These are phyloP conservation scores for Corticium candelabrum DNA, from an alignment of 37 sponge, comb jelly and placozoan genomes.

Conservation along the genomic window DNA sequence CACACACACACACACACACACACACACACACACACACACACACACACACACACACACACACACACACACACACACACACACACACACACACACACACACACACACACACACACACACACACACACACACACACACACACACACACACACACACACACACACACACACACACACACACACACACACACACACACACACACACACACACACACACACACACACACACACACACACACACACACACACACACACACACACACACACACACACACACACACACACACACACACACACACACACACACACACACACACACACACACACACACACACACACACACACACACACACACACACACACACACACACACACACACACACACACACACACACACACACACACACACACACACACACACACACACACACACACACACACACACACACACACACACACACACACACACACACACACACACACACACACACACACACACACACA, in stretches of 20 bases:
- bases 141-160: conserved; percentile 5
- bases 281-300: conserved; percentile 5
- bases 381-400: conserved; percentile 5
- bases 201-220: conserved; percentile 5
- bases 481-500: conserved; percentile 5
- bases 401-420: conserved; percentile 5
- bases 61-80: conserved; percentile 5
- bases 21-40: conserved; percentile 5
- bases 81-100: conserved; percentile 5
- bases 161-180: conserved; percentile 5
- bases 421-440: conserved; percentile 5
- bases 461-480: conserved; percentile 5
- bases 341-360: conserved; percentile 5
- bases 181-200: conserved; percentile 5
- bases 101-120: conserved; percentile 5
- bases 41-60: conserved; percentile 5
- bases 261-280: conserved; percentile 5
- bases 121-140: conserved; percentile 5
- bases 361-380: conserved; percentile 5
- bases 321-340: conserved; percentile 5
- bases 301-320: conserved; percentile 5
- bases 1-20: conserved; percentile 7
- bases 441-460: conserved; percentile 5
- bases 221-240: conserved; percentile 5
- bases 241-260: conserved; percentile 5